Evolutionary conservation across 2,888 invertebrate genomes (phyloP).

Genomic region (Pheosia tremula): DNA sequence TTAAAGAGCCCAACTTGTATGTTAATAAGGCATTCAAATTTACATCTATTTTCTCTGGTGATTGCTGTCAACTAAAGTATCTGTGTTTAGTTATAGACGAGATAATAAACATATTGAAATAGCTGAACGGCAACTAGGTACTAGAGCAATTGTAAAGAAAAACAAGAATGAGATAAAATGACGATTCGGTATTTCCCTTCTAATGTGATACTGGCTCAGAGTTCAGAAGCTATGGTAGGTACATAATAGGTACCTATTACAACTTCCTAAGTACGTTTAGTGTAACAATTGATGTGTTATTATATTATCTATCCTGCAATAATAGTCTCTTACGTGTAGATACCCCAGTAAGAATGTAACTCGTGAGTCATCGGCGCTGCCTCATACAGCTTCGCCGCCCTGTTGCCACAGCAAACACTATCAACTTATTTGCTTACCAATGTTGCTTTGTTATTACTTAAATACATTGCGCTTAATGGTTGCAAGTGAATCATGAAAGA

Average conservation of each 20-base stretch:
- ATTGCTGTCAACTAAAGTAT: neutral
- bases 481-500: slow-evolving; percentile 29
- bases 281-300: neutral
- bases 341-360: neutral
- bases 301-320: neutral
- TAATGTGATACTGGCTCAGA: no score
- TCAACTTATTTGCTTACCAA: slow-evolving; percentile 26
- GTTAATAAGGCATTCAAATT: slow-evolving; percentile 40
- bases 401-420: slow-evolving; percentile 50
- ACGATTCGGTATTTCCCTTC: no score
- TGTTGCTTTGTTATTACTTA: slow-evolving; percentile 18
- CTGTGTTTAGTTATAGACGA: no score
- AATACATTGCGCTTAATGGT: slow-evolving; percentile 20
- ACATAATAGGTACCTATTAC: neutral
- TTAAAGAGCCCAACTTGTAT: slow-evolving; percentile 40
- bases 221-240: no score
- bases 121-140: no score
- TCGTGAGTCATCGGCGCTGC: slow-evolving; percentile 3
- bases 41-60: neutral
- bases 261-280: neutral
- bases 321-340: neutral
- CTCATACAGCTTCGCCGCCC: slow-evolving; percentile 33
- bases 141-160: no score
- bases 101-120: no score
- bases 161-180: no score